Base-by-base conservation (phyloP, 2,113 vertebrate genomes). In the Polypterus senegalus region DNA sequence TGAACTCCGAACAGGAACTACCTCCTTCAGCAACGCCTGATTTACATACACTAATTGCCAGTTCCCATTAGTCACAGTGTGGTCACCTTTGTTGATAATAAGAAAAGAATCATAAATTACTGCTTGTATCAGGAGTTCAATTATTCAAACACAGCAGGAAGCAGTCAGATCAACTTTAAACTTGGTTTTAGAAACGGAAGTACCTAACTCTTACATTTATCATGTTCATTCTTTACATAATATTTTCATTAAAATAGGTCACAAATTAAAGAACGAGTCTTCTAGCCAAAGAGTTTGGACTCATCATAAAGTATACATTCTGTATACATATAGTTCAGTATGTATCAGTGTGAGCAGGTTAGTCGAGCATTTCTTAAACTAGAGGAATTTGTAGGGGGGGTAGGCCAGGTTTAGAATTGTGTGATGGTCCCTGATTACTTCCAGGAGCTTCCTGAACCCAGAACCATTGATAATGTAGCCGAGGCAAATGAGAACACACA, bases 41-140 rank as follows among this genome's bases (percentile, higher is more conserved):
- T 74, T 74, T 70, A 70, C 73, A 74, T 74, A 72, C 66, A 46
- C 73, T 73, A 76, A 73, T 71, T 71, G 70, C 68, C 67, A 58
- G 55, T 67, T 63, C 69, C 68, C 68, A 70, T 70, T 68, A 68
- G 62, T 61, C 67, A 60, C 66, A 49, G 64, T 69, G 70, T 70
- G 70, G 62, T 64, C 67, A 73, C 66, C 67, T 68, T 70, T 65
- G 68, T 73, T 73, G 61, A 73, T 73, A 69, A 68, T 66, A 70
- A 69, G 70, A 73, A 65, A 71, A 67, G 68, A 69, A 65, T 63
- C 68, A 73, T 70, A 71, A 73, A 73, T 75, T 69, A 69, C 66
- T 57, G 61, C 66, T 66, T 71, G 71, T 63, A 69, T 73, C 66
- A 57, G 44, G 49, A 51, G 49, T 46, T 55, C 51, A 59, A 46